These are phyloP conservation scores for Melanostoma scalare DNA, from an alignment of 2,888 invertebrate genomes.

Conservation along the genomic window DNA sequence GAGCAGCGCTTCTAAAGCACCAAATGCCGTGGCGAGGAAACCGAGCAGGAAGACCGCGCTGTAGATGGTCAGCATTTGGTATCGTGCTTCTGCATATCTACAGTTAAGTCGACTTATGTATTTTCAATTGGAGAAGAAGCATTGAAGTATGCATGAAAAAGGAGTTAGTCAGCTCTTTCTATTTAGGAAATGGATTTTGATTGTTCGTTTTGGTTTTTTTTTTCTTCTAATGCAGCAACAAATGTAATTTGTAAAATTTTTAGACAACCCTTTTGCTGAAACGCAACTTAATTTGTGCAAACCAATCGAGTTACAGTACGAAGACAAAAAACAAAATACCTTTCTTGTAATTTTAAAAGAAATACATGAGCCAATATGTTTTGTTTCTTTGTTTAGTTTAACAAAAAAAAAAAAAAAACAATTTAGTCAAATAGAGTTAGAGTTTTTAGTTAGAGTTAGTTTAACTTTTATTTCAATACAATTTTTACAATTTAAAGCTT, in stretches of 20 bases:
- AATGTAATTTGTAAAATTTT: slow-evolving; percentile 40
- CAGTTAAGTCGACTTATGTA: slow-evolving; percentile 57
- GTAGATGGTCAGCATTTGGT: slow-evolving; percentile 41
- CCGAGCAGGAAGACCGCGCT: slow-evolving; percentile 52
- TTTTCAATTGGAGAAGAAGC: slow-evolving; percentile 52
- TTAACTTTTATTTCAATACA: no score
- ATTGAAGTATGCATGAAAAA: slow-evolving; percentile 45
- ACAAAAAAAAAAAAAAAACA: no score
- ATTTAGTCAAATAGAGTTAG: no score
- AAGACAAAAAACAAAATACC: no score
- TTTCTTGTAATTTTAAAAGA: no score
- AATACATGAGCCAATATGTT: no score
- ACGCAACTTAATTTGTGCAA: no score
- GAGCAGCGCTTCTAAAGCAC: slow-evolving; percentile 48
- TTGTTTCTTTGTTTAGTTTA: no score
- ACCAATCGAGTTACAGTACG: no score
- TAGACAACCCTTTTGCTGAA: no score
- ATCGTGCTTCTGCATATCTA: slow-evolving; percentile 37
- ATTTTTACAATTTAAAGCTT: no score
- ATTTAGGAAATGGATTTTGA: slow-evolving; percentile 59
- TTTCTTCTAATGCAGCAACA: slow-evolving; percentile 39
- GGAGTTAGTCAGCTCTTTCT: slow-evolving; percentile 50
- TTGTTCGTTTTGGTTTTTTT: slow-evolving; percentile 15
- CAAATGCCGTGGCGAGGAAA: slow-evolving; percentile 33
- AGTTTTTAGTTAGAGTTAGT: no score